Base-by-base conservation (phyloP, 2,888 invertebrate species). In the Campoletis raptor region DNA sequence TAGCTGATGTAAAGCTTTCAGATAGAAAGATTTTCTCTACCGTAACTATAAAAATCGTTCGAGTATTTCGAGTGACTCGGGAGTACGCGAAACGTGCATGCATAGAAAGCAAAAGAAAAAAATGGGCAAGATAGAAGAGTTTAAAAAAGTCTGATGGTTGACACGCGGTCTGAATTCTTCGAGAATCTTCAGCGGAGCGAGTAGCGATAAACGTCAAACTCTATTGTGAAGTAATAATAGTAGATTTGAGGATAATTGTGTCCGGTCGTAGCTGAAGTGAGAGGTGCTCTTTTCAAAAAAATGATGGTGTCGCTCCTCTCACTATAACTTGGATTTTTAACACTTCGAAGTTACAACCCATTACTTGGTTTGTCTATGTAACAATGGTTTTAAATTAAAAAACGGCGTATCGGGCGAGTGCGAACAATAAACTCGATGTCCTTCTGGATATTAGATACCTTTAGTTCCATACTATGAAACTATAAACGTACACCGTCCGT, bases 231-330 rank as follows among this genome's bases (percentile, higher is more conserved):
- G 89, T 89, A 90, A 90, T 90, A 90, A 90, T 90, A 85, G 87
- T 85, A 86, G 87, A 90, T 91, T 91, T 90, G 88, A 80, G 89
- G 86, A 89, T 92, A 93, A 93, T 92, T 92, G 91, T 92, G 89
- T 87, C 89, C 90, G 90, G 90, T 90, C 88, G 85, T 37, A 69
- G 69, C 45, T 40, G 48, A 57, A 76, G 73, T 24, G 69, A 57
- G 81, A 72, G 80, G 83, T 37, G 54, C n/a, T 24, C 40, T 69
- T 69, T 78, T 30, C 7, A 37, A 67, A 52, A 79, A 52, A 69
- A 45, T 40, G 54, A 52, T 61, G 52, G 77, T 66, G 57, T 79
- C 76, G 64, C 52, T 78, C 36, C 78, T 82, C 81, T 87, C 88
- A 78, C 76, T 85, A 81, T 83, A 73, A 81, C 48, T 7, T 48